A percentile compares a stretch with the other conserved stretches of the same genome.
Conservation (phyloP, 2,888 invertebrate genomes). For the Nephrotoma guestfalica region DNA sequence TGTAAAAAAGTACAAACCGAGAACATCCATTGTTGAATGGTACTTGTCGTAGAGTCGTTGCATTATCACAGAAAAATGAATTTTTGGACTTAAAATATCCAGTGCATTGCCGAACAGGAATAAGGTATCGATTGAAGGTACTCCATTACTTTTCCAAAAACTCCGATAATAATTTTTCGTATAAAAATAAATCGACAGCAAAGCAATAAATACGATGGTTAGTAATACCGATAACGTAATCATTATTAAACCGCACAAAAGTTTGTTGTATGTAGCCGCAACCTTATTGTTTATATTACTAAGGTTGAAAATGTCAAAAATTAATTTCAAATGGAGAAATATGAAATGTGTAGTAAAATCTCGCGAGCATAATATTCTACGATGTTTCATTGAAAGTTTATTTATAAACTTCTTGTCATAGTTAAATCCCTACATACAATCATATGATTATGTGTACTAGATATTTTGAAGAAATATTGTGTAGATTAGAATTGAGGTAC, state of each 20-base stretch:
- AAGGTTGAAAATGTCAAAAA: not conserved
- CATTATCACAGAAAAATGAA: not conserved
- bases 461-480: too few species aligned
- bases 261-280: not conserved
- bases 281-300: not conserved
- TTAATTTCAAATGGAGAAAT: not conserved
- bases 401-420: not conserved
- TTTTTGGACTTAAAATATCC: not conserved
- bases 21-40: not conserved
- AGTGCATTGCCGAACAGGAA: not conserved
- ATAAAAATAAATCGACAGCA: not conserved
- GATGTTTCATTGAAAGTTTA: not conserved
- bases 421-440: too few species aligned
- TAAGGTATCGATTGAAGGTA: not conserved
- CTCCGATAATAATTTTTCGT: not conserved
- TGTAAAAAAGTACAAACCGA: constrained; percentile 11
- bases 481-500: too few species aligned
- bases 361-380: not conserved
- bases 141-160: not conserved
- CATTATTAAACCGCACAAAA: not conserved
- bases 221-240: not conserved
- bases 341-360: not conserved
- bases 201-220: not conserved
- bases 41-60: not conserved
- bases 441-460: too few species aligned